Evolutionary conservation across 2,113 vertebrate species (phyloP).

Genomic region (Plotosus lineatus): DNA sequence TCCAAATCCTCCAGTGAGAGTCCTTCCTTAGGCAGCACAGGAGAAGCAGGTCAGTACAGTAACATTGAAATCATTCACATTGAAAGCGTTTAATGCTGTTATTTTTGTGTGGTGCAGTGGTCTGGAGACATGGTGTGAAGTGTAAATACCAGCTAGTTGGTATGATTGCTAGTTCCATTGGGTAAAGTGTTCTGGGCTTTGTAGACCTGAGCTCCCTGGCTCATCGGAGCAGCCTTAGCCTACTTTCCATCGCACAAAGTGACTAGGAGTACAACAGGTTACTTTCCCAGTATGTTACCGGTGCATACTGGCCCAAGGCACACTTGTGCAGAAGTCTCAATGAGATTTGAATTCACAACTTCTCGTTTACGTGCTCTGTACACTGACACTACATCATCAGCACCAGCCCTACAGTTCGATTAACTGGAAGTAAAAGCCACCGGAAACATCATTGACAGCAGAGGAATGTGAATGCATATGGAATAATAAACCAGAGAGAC

Average conservation of each 20-base stretch:
- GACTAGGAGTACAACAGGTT: too few species aligned
- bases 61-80: neutral
- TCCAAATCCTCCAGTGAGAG: slow-evolving; percentile 77
- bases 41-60: slow-evolving; percentile 75
- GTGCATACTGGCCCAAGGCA: too few species aligned
- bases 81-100: neutral
- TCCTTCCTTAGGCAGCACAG: slow-evolving; percentile 74
- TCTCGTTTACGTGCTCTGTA: too few species aligned
- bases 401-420: too few species aligned
- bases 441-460: neutral
- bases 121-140: neutral
- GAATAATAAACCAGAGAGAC: neutral
- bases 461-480: neutral
- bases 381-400: too few species aligned
- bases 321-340: too few species aligned
- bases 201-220: too few species aligned
- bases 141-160: neutral
- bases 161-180: neutral
- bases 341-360: too few species aligned
- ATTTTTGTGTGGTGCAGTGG: neutral
- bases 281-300: too few species aligned
- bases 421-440: neutral
- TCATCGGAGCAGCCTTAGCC: too few species aligned
- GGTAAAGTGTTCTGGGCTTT: too few species aligned
- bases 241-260: too few species aligned